phyloP scores from a whole-genome alignment of 2,888 invertebrate genomes.

The Troides oblongomaculatus region DNA sequence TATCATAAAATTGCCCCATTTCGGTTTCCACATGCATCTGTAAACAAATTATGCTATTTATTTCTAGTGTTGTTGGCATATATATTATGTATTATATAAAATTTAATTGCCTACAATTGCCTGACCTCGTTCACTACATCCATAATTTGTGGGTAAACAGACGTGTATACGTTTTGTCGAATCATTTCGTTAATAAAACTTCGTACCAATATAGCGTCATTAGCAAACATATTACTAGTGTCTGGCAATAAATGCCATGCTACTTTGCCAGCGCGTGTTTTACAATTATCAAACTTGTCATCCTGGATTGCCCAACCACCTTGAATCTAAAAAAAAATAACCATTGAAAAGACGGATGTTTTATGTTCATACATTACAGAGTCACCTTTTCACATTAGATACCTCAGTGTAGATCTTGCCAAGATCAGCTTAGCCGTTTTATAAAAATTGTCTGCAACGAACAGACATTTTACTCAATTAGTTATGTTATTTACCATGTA shows the following conservation, averaged over 20 bases:
- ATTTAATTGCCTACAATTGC: neutral
- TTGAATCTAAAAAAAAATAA: neutral
- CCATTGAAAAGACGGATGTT: neutral
- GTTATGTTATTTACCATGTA: no score
- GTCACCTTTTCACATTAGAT: neutral
- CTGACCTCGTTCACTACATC: neutral
- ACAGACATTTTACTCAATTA: no score
- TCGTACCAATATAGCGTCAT: slow-evolving; percentile 9
- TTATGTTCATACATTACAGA: neutral
- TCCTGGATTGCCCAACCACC: slow-evolving; percentile 5
- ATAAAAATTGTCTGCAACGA: no score
- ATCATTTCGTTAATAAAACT: slow-evolving; percentile 10
- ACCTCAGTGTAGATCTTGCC: neutral
- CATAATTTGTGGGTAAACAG: neutral
- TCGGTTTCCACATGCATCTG: slow-evolving; percentile 1
- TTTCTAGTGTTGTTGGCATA: neutral
- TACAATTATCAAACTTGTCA: slow-evolving; percentile 7
- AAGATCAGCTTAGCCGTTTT: no score
- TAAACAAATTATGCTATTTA: neutral
- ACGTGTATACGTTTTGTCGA: slow-evolving; percentile 3
- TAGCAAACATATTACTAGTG: slow-evolving; percentile 1
- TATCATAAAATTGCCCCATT: slow-evolving; percentile 7
- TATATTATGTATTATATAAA: neutral
- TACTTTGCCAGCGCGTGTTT: slow-evolving; percentile 5
- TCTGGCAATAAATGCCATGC: slow-evolving; percentile 17